A percentile compares a stretch with the other conserved stretches of the same genome.
Conservation (phyloP, 2,113 vertebrate species). For the Guaruba guarouba region DNA sequence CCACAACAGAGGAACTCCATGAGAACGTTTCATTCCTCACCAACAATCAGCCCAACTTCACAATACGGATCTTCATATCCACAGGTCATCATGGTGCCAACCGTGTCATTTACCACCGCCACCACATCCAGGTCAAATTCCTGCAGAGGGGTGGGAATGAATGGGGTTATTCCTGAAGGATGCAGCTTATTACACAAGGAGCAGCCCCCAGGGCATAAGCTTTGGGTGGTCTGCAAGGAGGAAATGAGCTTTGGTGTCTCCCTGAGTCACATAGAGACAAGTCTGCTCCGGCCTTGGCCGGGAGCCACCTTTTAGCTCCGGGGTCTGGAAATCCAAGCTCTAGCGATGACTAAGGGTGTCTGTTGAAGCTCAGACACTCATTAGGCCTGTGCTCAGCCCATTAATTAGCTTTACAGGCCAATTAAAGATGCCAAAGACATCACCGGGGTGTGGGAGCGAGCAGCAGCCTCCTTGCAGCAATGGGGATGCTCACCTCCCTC, state of each 20-base stretch:
- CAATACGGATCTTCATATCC: slow-evolving; percentile 91
- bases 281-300: neutral
- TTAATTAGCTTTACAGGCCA: slow-evolving; percentile 30
- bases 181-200: neutral
- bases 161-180: neutral
- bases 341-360: neutral
- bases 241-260: accelerated
- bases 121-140: slow-evolving; percentile 94
- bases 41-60: slow-evolving; percentile 94
- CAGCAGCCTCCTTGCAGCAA: neutral
- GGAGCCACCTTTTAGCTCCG: neutral
- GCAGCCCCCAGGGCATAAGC: neutral
- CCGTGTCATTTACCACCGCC: slow-evolving; percentile 93
- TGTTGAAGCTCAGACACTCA: neutral
- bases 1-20: accelerated
- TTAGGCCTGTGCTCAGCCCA: neutral
- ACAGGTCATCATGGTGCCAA: slow-evolving; percentile 99
- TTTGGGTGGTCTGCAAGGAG: neutral
- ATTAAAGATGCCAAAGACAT: neutral
- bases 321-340: slow-evolving; percentile 28
- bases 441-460: neutral
- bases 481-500: slow-evolving; percentile 72
- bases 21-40: slow-evolving; percentile 68
- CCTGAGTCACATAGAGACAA: neutral
- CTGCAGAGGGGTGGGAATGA: slow-evolving; percentile 59